Evolutionary conservation across 2,888 invertebrate species (phyloP).

Genomic region (Ochropleura plecta): DNA sequence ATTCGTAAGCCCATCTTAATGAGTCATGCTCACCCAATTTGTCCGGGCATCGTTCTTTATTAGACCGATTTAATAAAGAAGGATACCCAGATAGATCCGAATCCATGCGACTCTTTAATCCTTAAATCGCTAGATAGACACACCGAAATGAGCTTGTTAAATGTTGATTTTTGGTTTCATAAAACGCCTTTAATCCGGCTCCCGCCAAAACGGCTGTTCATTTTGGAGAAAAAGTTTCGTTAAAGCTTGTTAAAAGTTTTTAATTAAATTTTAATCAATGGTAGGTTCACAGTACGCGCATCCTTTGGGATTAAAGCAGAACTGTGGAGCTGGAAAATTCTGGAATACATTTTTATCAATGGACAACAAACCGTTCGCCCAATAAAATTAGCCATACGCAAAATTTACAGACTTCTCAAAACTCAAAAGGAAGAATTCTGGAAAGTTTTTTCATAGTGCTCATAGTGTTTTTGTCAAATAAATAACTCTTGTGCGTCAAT

Average conservation of each 20-base stretch:
- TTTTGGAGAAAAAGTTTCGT: conserved; percentile 42
- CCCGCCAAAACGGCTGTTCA: conserved; percentile 28
- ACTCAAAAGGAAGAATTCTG: neutral
- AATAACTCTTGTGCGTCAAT: neutral
- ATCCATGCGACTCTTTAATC: neutral
- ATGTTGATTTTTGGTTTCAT: conserved; percentile 38
- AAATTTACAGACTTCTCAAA: neutral
- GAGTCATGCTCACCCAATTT: neutral
- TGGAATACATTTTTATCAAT: conserved; percentile 2
- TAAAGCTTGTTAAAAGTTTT: conserved; percentile 58
- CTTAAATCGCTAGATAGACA: neutral
- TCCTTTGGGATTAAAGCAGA: neutral
- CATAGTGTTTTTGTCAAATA: neutral
- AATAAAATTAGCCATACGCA: neutral
- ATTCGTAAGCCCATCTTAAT: neutral
- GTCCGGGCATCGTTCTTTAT: neutral
- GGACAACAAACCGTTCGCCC: neutral
- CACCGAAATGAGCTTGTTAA: conserved; percentile 8
- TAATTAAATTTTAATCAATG: conserved; percentile 57
- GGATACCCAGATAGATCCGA: too few species aligned
- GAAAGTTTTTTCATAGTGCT: neutral
- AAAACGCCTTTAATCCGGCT: conserved; percentile 26
- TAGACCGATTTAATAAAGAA: neutral
- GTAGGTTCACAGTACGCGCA: conserved; percentile 2
- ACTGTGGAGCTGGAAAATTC: conserved; percentile 2